Evolutionary conservation across 1,140 invertebrate genomes (phyloP).

Genomic region (Brachionus koreanus): DNA sequence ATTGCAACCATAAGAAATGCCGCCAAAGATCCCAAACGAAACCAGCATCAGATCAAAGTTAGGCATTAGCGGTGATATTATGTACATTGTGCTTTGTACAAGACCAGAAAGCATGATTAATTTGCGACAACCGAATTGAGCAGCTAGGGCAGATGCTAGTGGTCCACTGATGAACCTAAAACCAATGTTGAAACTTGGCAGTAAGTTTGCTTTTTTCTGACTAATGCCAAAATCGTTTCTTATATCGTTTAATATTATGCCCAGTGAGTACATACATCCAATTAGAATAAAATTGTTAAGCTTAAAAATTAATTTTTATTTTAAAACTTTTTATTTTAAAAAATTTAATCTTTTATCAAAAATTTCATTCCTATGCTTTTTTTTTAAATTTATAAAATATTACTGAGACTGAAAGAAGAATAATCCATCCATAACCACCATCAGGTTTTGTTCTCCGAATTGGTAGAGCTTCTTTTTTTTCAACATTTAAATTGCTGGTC

Average conservation of each 20-base stretch:
- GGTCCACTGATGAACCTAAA: constrained; percentile 59
- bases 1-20: constrained; percentile 55
- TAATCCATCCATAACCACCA: too few relatives aligned
- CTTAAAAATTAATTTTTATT: neutral
- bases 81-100: constrained; percentile 72
- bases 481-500: too few relatives aligned
- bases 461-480: too few relatives aligned
- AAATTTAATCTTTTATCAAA: too few relatives aligned
- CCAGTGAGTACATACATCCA: constrained; percentile 37
- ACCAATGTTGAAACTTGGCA: constrained; percentile 21
- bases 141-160: constrained; percentile 77
- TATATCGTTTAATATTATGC: constrained; percentile 3
- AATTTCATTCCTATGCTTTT: too few relatives aligned
- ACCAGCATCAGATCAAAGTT: constrained; percentile 75
- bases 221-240: neutral
- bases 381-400: too few relatives aligned
- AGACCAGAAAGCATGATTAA: constrained; percentile 79
- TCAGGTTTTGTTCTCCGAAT: too few relatives aligned
- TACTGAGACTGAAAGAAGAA: too few relatives aligned
- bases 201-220: neutral
- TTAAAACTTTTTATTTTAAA: too few relatives aligned
- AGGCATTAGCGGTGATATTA: constrained; percentile 72
- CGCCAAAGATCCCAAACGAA: constrained; percentile 78
- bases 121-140: constrained; percentile 78
- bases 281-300: constrained; percentile 22